Base-by-base conservation (phyloP, 2,888 invertebrate genomes). In the Alentia gelatinosa region DNA sequence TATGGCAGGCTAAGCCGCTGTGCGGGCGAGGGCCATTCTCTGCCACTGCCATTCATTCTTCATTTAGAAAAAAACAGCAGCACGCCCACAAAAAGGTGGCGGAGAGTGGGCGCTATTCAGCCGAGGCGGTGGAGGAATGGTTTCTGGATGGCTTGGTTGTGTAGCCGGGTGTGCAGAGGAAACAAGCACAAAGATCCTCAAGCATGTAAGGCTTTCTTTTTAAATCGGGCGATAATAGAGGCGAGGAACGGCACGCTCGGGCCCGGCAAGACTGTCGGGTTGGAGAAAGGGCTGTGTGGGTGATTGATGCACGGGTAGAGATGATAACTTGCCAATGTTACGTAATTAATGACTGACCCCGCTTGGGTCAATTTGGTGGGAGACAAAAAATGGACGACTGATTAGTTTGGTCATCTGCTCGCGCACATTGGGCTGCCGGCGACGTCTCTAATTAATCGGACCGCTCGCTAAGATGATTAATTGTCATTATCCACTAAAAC, bases 401-500 rank as follows among this genome's bases (percentile, higher is more conserved):
- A 90, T 90, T 90, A 79, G 79, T 40, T 79, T 90, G 90, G 90
- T 90, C 90, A 90, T 79, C 79, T 75, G 90, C 42, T 79, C 35
- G 33, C 89, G 35, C 89, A 33, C 47, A 86, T 37, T 39, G 9
- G 50, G 89, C 56, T 37, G 63, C 35, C 15, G n/a, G 39, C 12
- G 56, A 23, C 86, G 56, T 1, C 37, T 63, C 89, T 89, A 89
- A 89, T 89, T 89, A 89, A 89, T 63, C 89, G 89, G 3, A 23
- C 63, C 42, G 86, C 56, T 89, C 56, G 56, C 56, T 63, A 37
- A 89, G 63, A 35, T 90, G 90, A 90, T 90, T 75, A 79, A 90
- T 90, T 42, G 83, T 47, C 90, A 90, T 90, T 83, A 90, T 83
- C 90, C 74, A 74, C 47, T 90, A 79, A 90, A 83, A 90, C 90